Evolutionary conservation across 2,113 vertebrate genomes (phyloP).

Genomic region (Columbina picui): DNA sequence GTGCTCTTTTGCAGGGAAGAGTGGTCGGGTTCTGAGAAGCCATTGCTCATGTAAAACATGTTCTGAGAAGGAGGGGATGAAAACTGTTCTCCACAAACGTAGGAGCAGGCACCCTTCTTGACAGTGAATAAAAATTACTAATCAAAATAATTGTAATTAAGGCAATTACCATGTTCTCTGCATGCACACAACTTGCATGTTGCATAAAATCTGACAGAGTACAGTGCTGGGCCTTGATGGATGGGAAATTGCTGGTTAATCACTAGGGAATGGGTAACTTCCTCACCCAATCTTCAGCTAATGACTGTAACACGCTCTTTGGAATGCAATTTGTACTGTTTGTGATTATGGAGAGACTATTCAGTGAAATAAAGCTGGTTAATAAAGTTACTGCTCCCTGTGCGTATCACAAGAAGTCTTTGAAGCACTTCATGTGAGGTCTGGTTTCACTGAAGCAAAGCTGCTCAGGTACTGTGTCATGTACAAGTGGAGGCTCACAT

Average conservation of each 20-base stretch:
- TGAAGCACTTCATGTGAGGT: not conserved
- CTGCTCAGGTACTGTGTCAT: not conserved
- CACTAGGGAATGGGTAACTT: not conserved
- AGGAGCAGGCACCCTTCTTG: not conserved
- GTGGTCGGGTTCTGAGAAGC: not conserved
- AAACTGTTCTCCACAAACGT: not conserved
- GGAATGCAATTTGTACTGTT: not conserved
- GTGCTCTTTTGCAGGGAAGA: not conserved
- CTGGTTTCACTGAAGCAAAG: not conserved
- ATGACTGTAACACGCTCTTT: not conserved
- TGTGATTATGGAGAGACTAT: not conserved
- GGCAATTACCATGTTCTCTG: not conserved
- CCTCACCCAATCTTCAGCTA: not conserved
- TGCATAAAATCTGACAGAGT: not conserved
- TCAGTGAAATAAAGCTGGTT: not conserved
- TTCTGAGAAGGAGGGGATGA: not conserved
- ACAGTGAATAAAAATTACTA: not conserved
- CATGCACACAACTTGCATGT: not conserved
- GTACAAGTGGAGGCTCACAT: not conserved
- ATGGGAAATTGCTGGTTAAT: constrained; percentile 8
- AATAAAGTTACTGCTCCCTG: not conserved
- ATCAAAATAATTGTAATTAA: constrained; percentile 36
- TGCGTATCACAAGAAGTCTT: not conserved
- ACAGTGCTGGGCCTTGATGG: not conserved
- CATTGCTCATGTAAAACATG: not conserved